Evolutionary conservation across 2,888 invertebrate genomes (phyloP).

Genomic region (Cecidostiba fungosa): DNA sequence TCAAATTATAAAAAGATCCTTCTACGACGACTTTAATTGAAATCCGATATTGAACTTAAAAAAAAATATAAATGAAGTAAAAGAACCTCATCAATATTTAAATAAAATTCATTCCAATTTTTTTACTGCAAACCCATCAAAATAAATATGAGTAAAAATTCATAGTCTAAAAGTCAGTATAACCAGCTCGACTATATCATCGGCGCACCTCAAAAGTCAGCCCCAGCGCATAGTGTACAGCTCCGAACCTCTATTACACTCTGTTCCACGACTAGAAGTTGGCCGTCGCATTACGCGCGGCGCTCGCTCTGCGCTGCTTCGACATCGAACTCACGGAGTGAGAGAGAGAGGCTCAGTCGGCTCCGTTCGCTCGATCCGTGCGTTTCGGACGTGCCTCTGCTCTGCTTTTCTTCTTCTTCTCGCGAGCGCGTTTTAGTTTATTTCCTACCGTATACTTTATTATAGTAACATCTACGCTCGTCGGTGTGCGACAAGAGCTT

Average conservation of each 20-base stretch:
- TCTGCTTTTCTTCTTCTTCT: not conserved
- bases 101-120: not conserved
- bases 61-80: no score
- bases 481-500: no score
- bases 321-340: not conserved
- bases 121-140: not conserved
- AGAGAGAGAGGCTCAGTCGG: slow-evolving; percentile 51
- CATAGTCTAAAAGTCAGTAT: not conserved
- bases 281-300: slow-evolving; percentile 9
- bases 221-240: not conserved
- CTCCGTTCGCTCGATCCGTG: slow-evolving; percentile 49
- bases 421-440: not conserved
- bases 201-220: slow-evolving; percentile 24
- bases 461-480: not conserved
- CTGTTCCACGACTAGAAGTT: not conserved
- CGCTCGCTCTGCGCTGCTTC: slow-evolving; percentile 14
- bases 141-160: not conserved
- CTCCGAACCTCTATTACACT: not conserved
- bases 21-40: not conserved
- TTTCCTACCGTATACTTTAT: not conserved
- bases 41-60: not conserved
- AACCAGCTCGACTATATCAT: not conserved
- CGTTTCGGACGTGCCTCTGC: slow-evolving; percentile 27
- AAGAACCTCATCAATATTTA: no score
- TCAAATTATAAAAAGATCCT: not conserved